Conservation (phyloP, 2,113 vertebrate genomes). For the Myodes glareolus region DNA sequence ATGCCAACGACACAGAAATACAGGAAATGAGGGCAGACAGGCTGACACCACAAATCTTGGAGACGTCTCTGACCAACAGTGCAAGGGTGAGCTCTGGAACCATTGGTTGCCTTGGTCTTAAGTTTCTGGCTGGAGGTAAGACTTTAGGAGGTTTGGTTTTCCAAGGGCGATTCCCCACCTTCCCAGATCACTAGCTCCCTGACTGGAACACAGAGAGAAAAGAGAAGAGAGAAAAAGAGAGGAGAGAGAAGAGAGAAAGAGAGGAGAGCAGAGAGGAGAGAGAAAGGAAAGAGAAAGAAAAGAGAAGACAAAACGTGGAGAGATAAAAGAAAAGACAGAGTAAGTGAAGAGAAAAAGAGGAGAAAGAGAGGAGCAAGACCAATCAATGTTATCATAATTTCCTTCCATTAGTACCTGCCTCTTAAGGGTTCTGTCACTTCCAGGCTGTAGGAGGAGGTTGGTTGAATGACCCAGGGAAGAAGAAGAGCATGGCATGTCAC, state of each 20-base stretch:
- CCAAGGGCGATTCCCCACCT: not conserved
- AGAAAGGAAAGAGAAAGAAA: not conserved
- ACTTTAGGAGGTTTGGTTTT: not conserved
- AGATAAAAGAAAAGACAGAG: not conserved
- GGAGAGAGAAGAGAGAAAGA: not conserved
- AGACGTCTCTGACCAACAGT: too few species aligned
- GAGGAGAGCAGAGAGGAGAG: not conserved
- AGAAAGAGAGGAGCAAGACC: too few species aligned
- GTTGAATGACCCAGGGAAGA: not conserved
- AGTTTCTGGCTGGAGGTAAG: not conserved
- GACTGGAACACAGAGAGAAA: not conserved
- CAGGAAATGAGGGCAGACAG: not conserved
- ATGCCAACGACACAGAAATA: rapidly evolving
- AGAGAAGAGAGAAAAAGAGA: not conserved
- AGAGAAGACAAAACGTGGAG: too few species aligned
- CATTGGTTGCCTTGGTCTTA: not conserved
- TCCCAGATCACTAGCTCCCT: not conserved
- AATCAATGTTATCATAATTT: not conserved
- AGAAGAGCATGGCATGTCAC: not conserved
- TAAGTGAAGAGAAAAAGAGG: not conserved
- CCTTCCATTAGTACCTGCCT: not conserved
- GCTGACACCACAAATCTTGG: not conserved
- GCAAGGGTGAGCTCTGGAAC: not conserved
- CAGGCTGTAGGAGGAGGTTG: not conserved
- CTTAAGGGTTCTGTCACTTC: not conserved